These are phyloP conservation scores for Lasioglossum malachurum DNA, from an alignment of 2,888 invertebrate genomes.

Conservation along the genomic window DNA sequence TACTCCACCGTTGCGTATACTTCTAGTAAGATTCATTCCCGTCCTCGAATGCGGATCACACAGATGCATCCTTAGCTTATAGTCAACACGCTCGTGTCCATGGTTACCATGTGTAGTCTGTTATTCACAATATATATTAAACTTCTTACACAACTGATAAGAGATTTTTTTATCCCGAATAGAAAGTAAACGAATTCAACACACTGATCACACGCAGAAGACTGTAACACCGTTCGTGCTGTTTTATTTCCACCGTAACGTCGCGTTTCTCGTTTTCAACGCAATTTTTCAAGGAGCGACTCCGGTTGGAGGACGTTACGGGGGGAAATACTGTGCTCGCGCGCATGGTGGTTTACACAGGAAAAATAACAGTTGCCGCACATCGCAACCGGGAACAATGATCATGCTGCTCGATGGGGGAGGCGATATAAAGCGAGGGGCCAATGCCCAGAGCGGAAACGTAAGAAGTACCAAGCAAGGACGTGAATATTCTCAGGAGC, in stretches of 20 bases:
- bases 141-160: constrained; percentile 78
- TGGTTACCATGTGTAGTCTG: constrained; percentile 59
- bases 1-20: not conserved
- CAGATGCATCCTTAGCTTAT: constrained; percentile 66
- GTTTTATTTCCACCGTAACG: not conserved
- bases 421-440: constrained; percentile 25
- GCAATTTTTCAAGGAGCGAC: not conserved
- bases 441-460: constrained; percentile 21
- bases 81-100: constrained; percentile 47
- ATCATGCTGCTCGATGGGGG: constrained; percentile 30
- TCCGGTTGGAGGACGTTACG: not conserved
- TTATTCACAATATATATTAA: constrained; percentile 77
- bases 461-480: constrained; percentile 39
- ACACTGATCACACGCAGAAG: constrained; percentile 59
- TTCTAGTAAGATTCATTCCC: constrained; percentile 58
- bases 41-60: constrained; percentile 26
- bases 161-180: constrained; percentile 73
- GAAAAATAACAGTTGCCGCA: constrained; percentile 48
- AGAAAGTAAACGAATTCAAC: constrained; percentile 69
- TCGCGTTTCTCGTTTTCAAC: not conserved
- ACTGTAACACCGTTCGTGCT: constrained; percentile 36
- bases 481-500: not conserved
- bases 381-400: constrained; percentile 41
- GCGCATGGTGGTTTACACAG: constrained; percentile 49
- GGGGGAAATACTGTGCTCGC: constrained; percentile 8